Evolutionary conservation across 2,888 invertebrate genomes (phyloP).

Genomic region (Apodemia duryi): DNA sequence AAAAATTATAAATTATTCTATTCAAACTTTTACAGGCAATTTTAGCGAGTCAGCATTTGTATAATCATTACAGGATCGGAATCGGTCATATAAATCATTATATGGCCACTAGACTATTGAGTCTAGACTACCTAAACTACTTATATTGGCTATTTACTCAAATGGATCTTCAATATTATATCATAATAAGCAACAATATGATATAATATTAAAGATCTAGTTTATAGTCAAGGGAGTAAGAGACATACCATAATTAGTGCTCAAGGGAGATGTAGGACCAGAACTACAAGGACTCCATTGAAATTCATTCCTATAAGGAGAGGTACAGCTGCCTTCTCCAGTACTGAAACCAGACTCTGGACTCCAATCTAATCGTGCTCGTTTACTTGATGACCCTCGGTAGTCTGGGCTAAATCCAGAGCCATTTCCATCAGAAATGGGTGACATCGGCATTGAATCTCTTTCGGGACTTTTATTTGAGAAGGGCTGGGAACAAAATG

Average conservation of each 20-base stretch:
- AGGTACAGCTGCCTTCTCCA: constrained; percentile 53
- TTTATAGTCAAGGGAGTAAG: too few species aligned
- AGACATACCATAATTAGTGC: constrained; percentile 53
- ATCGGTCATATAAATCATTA: too few species aligned
- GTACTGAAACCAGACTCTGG: constrained; percentile 63
- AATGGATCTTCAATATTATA: too few species aligned
- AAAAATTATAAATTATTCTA: too few species aligned
- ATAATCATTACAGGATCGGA: too few species aligned
- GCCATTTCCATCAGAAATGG: constrained; percentile 58
- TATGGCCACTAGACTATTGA: too few species aligned
- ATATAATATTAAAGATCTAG: too few species aligned
- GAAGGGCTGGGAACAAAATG: constrained; percentile 36
- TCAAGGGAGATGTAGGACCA: constrained; percentile 70
- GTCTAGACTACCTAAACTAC: too few species aligned
- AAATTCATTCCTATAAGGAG: constrained; percentile 61
- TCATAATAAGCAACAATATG: too few species aligned
- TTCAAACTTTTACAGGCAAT: too few species aligned
- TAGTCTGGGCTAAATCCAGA: constrained; percentile 65
- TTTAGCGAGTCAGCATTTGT: too few species aligned
- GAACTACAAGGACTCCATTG: constrained; percentile 79
- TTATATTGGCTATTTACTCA: too few species aligned
- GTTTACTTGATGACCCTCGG: constrained; percentile 42
- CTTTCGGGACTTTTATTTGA: constrained; percentile 49
- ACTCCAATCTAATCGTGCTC: constrained; percentile 61
- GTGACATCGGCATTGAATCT: constrained; percentile 53